Evolutionary conservation across 2,888 invertebrate species (phyloP).

Genomic region (Temnothorax unifasciatus): DNA sequence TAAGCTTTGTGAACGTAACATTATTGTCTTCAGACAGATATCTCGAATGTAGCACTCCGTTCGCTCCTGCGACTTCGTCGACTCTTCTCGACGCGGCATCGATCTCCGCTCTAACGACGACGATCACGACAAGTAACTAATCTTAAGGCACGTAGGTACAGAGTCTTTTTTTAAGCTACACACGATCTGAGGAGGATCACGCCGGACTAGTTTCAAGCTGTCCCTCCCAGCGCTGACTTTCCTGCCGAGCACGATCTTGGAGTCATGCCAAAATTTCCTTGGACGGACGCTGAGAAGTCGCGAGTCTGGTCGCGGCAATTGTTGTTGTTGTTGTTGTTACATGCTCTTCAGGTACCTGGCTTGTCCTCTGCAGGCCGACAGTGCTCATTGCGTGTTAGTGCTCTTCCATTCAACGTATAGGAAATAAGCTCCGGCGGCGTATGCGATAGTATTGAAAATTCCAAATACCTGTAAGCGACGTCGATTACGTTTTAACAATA

Average conservation of each 20-base stretch:
- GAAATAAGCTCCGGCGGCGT: conserved; percentile 92
- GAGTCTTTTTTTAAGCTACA: conserved; percentile 67
- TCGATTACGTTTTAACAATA: neutral
- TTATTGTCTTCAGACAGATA: conserved; percentile 14
- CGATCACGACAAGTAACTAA: conserved; percentile 54
- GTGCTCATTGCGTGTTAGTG: conserved; percentile 83
- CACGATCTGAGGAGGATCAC: conserved; percentile 60
- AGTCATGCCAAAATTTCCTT: conserved; percentile 15
- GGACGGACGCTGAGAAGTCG: conserved; percentile 46
- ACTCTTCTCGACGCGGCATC: neutral
- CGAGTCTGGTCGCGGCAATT: conserved; percentile 38
- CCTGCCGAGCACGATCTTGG: conserved; percentile 29
- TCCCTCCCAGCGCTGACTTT: conserved; percentile 36
- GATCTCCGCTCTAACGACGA: conserved; percentile 8
- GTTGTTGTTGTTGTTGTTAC: conserved; percentile 54
- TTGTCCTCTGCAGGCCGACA: conserved; percentile 67
- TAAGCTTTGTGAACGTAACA: neutral
- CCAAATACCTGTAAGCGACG: conserved; percentile 90
- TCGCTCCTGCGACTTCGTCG: neutral
- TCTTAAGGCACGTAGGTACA: conserved; percentile 72
- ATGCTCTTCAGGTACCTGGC: conserved; percentile 74
- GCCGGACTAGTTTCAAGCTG: conserved; percentile 72
- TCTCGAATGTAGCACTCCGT: conserved; percentile 8
- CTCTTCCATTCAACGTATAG: conserved; percentile 92
- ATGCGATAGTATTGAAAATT: conserved; percentile 93